Evolutionary conservation across 2,888 invertebrate genomes (phyloP), one percentile per base, ranked within the genome.

Genomic region (Agriopis marginaria): DNA sequence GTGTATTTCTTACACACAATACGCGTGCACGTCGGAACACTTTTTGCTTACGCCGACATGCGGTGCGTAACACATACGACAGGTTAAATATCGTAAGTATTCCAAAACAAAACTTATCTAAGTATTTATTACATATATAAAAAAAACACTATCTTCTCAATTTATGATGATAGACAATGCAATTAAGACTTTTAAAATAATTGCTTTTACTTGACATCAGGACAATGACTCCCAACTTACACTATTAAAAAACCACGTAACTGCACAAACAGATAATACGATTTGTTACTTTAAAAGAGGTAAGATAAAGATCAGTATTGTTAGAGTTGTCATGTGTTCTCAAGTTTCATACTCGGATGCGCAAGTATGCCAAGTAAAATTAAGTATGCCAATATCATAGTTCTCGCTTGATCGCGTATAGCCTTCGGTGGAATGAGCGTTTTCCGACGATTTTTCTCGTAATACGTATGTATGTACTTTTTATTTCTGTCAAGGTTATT

Each of bases 301-400:
- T 51, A 54, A 11, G 3, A 54, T 77, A 80, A 58, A 65, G 72
- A 71, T 59, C 63, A 47, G 4, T 70, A 70, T 78, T 56, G 72
- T 71, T 72, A 70, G 61, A 68, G 74, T 39, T 76, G 75, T 75
- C 76, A 71, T 71, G 63, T 68, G 72, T 68, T 68, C 68, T 67
- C 67, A 71, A 51, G 76, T 80, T 86, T 86, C 82, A 87, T 84
- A 88, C 83, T 85, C 84, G 87, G 83, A 73, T 88, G 91, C 79
- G 80, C 89, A 94, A 90, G 89, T 93, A 77, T 93, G 93, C 91
- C 93, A 88, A 87, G 89, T 84, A 85, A 88, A 89, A 90, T 92
- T 90, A 92, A 92, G 90, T 92, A 88, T 94, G 93, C 93, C 94
- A 93, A 93, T 94, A 94, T 89, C 93, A 92, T 89, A 88, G 80